These are phyloP conservation scores for Pachycephus smyrnensis DNA, from an alignment of 2,888 invertebrate genomes.

Conservation along the genomic window DNA sequence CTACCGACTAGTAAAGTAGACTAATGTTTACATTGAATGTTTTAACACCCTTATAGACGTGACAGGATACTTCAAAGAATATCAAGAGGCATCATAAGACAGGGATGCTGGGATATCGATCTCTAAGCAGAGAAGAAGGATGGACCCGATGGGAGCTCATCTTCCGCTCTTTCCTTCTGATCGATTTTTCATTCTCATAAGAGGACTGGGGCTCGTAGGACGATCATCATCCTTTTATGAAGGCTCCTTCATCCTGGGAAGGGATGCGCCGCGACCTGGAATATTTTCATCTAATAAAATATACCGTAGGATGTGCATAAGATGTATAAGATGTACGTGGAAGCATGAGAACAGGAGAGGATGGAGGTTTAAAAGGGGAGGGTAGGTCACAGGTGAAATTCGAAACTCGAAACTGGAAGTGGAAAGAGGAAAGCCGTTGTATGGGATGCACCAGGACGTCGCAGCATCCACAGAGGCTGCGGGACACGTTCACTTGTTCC, in stretches of 20 bases:
- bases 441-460: not conserved
- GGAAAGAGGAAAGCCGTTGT: slow-evolving; percentile 10
- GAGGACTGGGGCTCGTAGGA: too few relatives aligned
- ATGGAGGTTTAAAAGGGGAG: slow-evolving; percentile 31
- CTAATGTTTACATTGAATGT: too few relatives aligned
- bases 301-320: not conserved
- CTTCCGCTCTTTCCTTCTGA: too few relatives aligned
- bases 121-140: too few relatives aligned
- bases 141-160: too few relatives aligned
- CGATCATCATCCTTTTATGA: too few relatives aligned
- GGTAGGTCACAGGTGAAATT: slow-evolving; percentile 60
- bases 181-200: too few relatives aligned
- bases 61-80: too few relatives aligned
- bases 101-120: not conserved
- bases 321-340: slow-evolving; percentile 21
- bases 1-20: too few relatives aligned
- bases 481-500: slow-evolving; percentile 55
- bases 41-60: too few relatives aligned
- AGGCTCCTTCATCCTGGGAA: not conserved
- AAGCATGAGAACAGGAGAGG: slow-evolving; percentile 28
- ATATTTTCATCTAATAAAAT: too few relatives aligned
- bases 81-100: not conserved
- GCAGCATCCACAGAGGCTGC: slow-evolving; percentile 13
- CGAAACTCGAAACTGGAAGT: slow-evolving; percentile 35
- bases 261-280: not conserved